Evolutionary conservation across 2,113 vertebrate species (phyloP).

Genomic region (Scopus umbretta): DNA sequence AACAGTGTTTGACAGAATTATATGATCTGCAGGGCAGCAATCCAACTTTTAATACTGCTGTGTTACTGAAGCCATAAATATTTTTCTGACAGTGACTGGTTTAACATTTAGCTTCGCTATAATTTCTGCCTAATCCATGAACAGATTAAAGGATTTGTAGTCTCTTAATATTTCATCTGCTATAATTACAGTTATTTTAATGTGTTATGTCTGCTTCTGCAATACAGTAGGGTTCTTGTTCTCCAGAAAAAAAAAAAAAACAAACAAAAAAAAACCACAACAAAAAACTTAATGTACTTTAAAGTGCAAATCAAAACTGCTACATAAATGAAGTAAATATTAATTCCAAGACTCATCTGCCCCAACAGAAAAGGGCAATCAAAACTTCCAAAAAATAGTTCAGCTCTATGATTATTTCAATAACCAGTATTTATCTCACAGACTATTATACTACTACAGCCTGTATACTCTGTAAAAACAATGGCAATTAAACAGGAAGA

Average conservation of each 20-base stretch:
- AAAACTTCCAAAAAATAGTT: conserved; percentile 44
- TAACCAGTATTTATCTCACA: conserved; percentile 49
- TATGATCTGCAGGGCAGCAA: conserved; percentile 1
- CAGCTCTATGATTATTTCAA: conserved; percentile 53
- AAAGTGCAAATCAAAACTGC: conserved; percentile 35
- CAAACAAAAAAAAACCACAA: not conserved
- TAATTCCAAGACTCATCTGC: conserved; percentile 50
- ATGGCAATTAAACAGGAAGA: conserved; percentile 60
- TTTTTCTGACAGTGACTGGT: not conserved
- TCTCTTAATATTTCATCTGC: not conserved
- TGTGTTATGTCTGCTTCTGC: not conserved
- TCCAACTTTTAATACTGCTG: conserved; percentile 4
- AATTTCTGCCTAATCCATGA: conserved; percentile 23
- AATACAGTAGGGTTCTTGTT: not conserved
- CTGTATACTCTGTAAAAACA: conserved; percentile 51
- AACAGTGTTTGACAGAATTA: not conserved
- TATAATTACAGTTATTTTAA: not conserved
- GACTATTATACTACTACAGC: conserved; percentile 1
- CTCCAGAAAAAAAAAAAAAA: not conserved
- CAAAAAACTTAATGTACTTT: not conserved
- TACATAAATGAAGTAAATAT: conserved; percentile 45
- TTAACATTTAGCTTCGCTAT: not conserved
- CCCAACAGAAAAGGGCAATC: conserved; percentile 55
- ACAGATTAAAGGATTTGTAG: not conserved
- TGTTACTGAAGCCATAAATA: not conserved